phyloP scores from a whole-genome alignment of 2,888 invertebrate genomes.

The Perithous albicinctus region DNA sequence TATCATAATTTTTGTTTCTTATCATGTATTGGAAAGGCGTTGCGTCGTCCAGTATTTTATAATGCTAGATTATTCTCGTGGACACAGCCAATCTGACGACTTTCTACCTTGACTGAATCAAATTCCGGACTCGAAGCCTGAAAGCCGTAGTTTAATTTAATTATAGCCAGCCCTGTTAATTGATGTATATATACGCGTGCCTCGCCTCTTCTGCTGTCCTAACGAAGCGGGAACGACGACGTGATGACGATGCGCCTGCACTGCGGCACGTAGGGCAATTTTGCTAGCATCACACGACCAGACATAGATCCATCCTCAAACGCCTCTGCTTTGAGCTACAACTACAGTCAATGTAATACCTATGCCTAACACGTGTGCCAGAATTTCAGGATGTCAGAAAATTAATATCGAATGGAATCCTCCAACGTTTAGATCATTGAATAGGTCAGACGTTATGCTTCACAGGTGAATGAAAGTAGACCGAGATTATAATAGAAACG shows the following conservation, averaged over 20 bases:
- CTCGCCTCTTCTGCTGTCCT: conserved; percentile 58
- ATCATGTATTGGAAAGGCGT: neutral
- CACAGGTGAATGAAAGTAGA: too few species aligned
- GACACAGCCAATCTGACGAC: neutral
- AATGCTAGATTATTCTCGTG: neutral
- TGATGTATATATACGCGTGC: conserved; percentile 69
- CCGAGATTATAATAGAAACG: too few species aligned
- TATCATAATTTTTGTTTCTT: neutral
- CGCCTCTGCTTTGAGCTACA: too few species aligned
- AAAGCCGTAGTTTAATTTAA: conserved; percentile 72
- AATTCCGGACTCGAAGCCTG: conserved; percentile 13
- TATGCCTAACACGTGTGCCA: too few species aligned
- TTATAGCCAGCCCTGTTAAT: conserved; percentile 72
- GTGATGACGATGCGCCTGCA: conserved; percentile 46
- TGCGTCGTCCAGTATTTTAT: neutral
- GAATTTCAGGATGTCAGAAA: conserved; percentile 22
- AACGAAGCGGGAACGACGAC: conserved; percentile 71
- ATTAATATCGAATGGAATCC: conserved; percentile 24
- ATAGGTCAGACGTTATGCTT: too few species aligned
- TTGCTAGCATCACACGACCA: neutral
- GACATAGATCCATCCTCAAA: too few species aligned
- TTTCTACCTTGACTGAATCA: neutral
- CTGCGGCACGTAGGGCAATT: conserved; percentile 43
- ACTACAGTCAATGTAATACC: too few species aligned
- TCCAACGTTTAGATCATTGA: neutral